Conservation (phyloP, 2,113 vertebrate genomes). For the Crotalus viridis region DNA sequence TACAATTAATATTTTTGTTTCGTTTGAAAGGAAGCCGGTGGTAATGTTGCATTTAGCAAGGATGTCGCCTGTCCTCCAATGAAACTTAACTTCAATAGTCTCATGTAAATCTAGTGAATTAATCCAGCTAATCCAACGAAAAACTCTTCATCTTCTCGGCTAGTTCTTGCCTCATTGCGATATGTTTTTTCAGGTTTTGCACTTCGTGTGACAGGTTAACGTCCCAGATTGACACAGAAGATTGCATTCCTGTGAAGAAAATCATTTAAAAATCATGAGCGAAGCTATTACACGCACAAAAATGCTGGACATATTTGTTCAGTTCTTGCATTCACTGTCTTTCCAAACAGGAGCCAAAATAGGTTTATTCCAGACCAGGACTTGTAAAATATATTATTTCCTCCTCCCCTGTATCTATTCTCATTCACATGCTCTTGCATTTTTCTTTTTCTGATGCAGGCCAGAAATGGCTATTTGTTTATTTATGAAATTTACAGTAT, state of each 20-base stretch:
- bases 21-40: not conserved
- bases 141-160: conserved; percentile 81
- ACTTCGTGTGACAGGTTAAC: conserved; percentile 84
- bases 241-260: conserved; percentile 75
- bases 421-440: no score
- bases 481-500: no score
- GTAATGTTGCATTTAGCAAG: not conserved
- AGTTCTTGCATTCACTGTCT: not conserved
- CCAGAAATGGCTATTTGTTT: no score
- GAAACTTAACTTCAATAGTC: not conserved
- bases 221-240: conserved; percentile 86
- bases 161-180: conserved; percentile 81
- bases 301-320: not conserved
- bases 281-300: conserved; percentile 21
- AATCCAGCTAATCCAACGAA: conserved; percentile 63
- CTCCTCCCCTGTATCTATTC: no score
- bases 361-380: not conserved
- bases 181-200: conserved; percentile 86
- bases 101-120: not conserved
- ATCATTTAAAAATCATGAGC: not conserved
- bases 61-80: not conserved
- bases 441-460: no score
- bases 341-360: conserved; percentile 1
- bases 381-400: not conserved
- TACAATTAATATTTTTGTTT: not conserved